Base-by-base conservation (phyloP, 1,140 invertebrate genomes). In the Drosophila pallidifrons region DNA sequence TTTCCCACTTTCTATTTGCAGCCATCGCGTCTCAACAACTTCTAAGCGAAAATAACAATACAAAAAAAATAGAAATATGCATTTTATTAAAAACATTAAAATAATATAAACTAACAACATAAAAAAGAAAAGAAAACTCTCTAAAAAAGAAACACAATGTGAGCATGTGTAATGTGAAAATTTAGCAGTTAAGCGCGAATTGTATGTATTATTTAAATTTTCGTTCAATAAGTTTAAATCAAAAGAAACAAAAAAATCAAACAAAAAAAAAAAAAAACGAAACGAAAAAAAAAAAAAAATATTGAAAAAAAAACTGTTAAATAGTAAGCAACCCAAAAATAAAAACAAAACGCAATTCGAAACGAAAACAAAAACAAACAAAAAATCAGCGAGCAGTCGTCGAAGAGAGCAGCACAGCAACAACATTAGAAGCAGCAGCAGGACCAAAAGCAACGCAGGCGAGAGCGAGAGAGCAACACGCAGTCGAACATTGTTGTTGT, bases 141-240 rank as follows among this genome's bases (percentile, higher is more conserved):
- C 5, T 57, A 43, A 28, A 69, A 13, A 55, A 58, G 64, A 69
- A 51, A 69, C 60, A 82, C 47, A 58, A 87, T 82, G 82, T 86
- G 75, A 86, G 49, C 60, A 70, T 87, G 82, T 87, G 79, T 86
- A 58, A 86, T 70, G 82, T 82, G 83, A 86, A 82, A 57, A 73
- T 73, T 86, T 86, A 86, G 79, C 52, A 82, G 41, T 63, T 86
- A 86, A 86, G 79, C 65, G 71, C 75, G 75, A 86, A 87, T 79
- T 87, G 64, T 77, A 82, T 86, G 82, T 86, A 87, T 82, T 74
- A 86, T 86, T 86, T 86, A 79, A 76, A 87, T 82, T 87, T 87
- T 59, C 78, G 82, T 87, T 86, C 58, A 5, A 68, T 68, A 61
- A 70, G 77, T 82, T 73, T 61, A 20, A 61, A 64, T 41, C 20